Conservation (phyloP, 1,140 invertebrate species). For the Nasonia longicornis region DNA sequence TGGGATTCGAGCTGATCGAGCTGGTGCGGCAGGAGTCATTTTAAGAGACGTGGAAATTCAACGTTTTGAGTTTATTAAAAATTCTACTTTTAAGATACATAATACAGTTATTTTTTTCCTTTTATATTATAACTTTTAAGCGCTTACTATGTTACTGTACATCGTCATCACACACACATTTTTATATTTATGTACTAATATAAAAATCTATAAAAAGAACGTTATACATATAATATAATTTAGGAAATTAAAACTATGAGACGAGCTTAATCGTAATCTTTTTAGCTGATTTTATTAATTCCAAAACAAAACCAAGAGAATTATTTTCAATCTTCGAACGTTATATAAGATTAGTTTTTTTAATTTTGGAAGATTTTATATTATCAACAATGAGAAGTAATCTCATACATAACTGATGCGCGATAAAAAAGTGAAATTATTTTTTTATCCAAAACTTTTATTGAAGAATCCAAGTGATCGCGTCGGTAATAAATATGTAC, state of each 20-base stretch:
- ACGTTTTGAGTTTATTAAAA: constrained; percentile 32
- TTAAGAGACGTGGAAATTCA: background rate
- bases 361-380: constrained; percentile 5
- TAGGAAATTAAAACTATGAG: constrained; percentile 30
- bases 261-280: background rate
- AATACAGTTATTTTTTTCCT: constrained; percentile 22
- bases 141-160: constrained; percentile 37
- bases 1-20: too few species aligned
- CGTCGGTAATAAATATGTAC: background rate
- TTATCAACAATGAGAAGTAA: constrained; percentile 12
- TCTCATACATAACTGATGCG: background rate
- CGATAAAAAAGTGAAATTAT: constrained; percentile 26
- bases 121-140: background rate
- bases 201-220: constrained; percentile 27
- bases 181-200: constrained; percentile 32
- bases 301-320: background rate
- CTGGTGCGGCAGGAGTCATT: background rate
- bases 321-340: background rate
- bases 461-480: background rate
- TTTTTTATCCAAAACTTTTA: background rate
- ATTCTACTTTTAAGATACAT: constrained; percentile 30
- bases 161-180: constrained; percentile 25
- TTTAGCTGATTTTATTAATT: background rate
- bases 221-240: constrained; percentile 6
- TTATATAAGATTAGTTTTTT: background rate